Base-by-base conservation (phyloP, 30 jellyfish, hydroid and myxozoan species). In the Nemopilema nomurai region DNA sequence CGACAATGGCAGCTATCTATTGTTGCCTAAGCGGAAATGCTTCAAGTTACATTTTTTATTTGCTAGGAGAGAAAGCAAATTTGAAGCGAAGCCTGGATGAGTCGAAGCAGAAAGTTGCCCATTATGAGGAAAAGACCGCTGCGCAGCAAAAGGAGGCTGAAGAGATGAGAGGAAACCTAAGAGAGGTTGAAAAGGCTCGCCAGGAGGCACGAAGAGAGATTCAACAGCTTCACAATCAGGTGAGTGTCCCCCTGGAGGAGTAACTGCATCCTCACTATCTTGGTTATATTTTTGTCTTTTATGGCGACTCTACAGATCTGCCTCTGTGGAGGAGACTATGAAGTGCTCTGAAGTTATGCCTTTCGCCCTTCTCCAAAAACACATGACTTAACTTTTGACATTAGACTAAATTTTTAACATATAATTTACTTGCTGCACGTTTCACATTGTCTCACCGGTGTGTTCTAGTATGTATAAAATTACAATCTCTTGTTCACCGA, bases 181-280 rank as follows among this genome's bases (percentile, higher is more conserved):
- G 98, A 20, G 98, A 93, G 26, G 69, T 93, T 22, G 98, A 93
- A 53, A 79, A 90, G 49, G 96, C 98, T 64, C 62, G 98, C 65
- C 98, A 93, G 68, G 98, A 93, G 80, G 96, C 98, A 28, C 77
- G 97, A 25, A 69, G 97, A 63, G 98, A 93, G 76, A 71, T 93
- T 16, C 98, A 93, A 67, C 96, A 88, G 50, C 85, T 93, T 18
- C 87, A 90, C 49, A 93, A 93, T 62, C 98, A 88, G 96, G 98
- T 93, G 49, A 51, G 25, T 74, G 21, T 7, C 49, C 13, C n/a
- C n/a, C n/a, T n/a, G n/a, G n/a, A n/a, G n/a, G n/a, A n/a, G n/a
- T n/a, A n/a, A n/a, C 57, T 3, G 57, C 57, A 6, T 41, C 13
- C 9, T 3, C 9, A 3, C 13, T 41, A 13, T 3, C 57, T 3